Conservation (phyloP, 2,797 vertebrate species). For the Cynodonichthys magdalenae region DNA sequence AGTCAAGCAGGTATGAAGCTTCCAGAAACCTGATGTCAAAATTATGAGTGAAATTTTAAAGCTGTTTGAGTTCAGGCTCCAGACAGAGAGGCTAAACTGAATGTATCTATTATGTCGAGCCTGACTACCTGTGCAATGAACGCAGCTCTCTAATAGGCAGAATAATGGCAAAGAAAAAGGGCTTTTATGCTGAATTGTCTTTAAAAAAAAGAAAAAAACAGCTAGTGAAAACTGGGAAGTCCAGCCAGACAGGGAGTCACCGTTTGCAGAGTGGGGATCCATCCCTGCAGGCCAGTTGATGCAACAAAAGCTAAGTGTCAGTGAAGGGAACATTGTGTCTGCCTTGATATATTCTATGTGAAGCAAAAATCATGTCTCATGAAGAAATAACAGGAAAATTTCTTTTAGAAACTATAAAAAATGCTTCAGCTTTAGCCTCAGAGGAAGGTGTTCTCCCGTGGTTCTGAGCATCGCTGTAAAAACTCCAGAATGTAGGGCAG, state of each 20-base stretch:
- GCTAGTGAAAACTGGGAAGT: slow-evolving; percentile 39
- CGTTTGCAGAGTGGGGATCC: slow-evolving; percentile 16
- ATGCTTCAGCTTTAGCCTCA: slow-evolving; percentile 35
- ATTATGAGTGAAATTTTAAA: background rate
- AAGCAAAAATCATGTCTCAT: slow-evolving; percentile 20
- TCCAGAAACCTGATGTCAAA: slow-evolving; percentile 4
- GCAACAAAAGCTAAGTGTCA: slow-evolving; percentile 39
- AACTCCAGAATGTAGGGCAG: slow-evolving; percentile 73
- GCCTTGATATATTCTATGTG: background rate
- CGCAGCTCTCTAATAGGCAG: slow-evolving; percentile 34
- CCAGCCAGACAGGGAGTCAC: slow-evolving; percentile 37
- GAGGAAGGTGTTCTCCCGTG: slow-evolving; percentile 39
- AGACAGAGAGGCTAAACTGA: slow-evolving; percentile 1
- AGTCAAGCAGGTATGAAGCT: background rate
- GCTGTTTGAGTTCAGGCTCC: too few species aligned
- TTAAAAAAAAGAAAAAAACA: slow-evolving; percentile 40
- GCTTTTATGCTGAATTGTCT: slow-evolving; percentile 45
- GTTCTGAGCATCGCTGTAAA: slow-evolving; percentile 47
- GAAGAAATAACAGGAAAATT: slow-evolving; percentile 31
- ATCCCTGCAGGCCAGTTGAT: slow-evolving; percentile 34
- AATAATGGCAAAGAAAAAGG: slow-evolving; percentile 31
- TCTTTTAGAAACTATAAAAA: slow-evolving; percentile 17
- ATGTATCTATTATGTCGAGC: slow-evolving; percentile 24
- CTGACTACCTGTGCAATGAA: slow-evolving; percentile 27
- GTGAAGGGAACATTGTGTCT: slow-evolving; percentile 5